These are phyloP conservation scores for Aptenodytes forsteri DNA, from an alignment of 2,113 vertebrate species.

Conservation along the genomic window DNA sequence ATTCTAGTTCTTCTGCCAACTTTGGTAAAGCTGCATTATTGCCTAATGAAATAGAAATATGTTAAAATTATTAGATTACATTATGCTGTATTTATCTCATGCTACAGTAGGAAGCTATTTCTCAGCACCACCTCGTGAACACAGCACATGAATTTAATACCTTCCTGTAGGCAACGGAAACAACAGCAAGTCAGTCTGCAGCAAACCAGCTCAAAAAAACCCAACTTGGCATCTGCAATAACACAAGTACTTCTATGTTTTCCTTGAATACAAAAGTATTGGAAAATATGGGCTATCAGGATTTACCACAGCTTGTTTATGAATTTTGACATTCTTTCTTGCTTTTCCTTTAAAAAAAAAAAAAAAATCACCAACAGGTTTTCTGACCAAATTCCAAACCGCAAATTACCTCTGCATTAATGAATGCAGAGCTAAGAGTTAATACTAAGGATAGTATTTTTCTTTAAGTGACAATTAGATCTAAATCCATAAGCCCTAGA, in stretches of 20 bases:
- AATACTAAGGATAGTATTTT: not conserved
- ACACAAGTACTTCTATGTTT: not conserved
- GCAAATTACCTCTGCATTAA: not conserved
- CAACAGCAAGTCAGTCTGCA: not conserved
- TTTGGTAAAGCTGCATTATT: slow-evolving; percentile 47
- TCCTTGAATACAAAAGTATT: not conserved
- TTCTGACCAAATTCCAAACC: not conserved
- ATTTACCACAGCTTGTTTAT: not conserved
- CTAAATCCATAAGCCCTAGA: not conserved
- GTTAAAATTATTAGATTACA: not conserved
- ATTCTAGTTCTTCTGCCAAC: slow-evolving; percentile 35
- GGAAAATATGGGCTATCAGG: not conserved
- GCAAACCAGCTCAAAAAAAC: not conserved
- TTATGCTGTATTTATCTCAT: not conserved
- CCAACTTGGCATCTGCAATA: not conserved
- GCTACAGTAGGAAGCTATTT: not conserved
- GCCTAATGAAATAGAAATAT: slow-evolving; percentile 68
- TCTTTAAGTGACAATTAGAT: not conserved
- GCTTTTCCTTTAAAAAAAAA: not conserved
- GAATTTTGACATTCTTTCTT: not conserved
- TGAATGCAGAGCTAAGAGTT: not conserved
- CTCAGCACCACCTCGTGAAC: not conserved
- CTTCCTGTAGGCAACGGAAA: not conserved
- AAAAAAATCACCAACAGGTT: not conserved
- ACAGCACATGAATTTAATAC: not conserved